Percentiles rank a stretch among this genome's conserved stretches.
Evolutionary conservation across 2,797 vertebrate species (phyloP).

Genomic region (Pampus argenteus): DNA sequence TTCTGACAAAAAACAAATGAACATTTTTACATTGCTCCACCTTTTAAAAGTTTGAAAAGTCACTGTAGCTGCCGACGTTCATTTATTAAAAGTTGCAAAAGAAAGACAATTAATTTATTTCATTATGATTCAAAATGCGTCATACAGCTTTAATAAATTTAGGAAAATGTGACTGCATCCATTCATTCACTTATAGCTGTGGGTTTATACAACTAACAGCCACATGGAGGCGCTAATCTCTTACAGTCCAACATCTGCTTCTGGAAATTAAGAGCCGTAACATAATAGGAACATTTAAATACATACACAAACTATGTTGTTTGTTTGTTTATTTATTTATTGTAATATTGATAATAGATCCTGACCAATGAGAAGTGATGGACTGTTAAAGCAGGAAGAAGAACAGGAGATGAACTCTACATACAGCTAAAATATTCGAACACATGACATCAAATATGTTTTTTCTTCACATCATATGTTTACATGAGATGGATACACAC

Average conservation of each 20-base stretch:
- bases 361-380: no score
- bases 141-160: neutral
- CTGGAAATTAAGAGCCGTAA: no score
- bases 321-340: no score
- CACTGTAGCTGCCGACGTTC: neutral
- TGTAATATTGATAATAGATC: neutral
- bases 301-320: neutral
- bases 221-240: slow-evolving; percentile 12
- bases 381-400: no score
- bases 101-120: neutral
- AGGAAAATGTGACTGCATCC: neutral
- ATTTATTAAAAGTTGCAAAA: neutral
- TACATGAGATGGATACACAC: slow-evolving; percentile 43
- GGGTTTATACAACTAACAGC: neutral
- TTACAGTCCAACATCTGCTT: neutral
- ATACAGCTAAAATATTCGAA: neutral
- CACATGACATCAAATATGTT: slow-evolving; percentile 6
- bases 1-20: neutral
- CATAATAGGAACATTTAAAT: neutral
- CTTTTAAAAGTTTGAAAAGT: no score
- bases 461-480: slow-evolving; percentile 4
- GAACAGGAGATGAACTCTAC: no score
- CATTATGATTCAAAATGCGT: neutral
- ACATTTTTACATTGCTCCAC: no score
- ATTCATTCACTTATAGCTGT: neutral